Conservation (phyloP, 2,888 invertebrate genomes). For the Apodemia mormo region DNA sequence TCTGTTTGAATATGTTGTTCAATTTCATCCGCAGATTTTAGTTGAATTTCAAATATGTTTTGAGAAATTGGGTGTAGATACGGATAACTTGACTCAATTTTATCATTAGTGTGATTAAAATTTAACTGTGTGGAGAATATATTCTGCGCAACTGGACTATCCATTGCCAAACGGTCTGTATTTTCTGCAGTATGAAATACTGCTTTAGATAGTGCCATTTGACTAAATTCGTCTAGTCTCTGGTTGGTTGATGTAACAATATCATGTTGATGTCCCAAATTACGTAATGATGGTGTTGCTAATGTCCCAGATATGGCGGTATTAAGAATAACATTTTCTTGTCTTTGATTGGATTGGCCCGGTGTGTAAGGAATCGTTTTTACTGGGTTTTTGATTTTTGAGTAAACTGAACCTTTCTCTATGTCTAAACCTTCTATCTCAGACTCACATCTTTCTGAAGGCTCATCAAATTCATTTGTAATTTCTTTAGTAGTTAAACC, state of each 20-base stretch:
- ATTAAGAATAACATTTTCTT: slow-evolving; percentile 16
- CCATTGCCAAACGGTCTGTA: slow-evolving; percentile 21
- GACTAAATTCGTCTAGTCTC: slow-evolving; percentile 36
- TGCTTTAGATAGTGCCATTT: slow-evolving; percentile 16
- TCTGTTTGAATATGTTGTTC: neutral
- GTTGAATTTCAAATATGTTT: slow-evolving; percentile 1
- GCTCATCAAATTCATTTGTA: no score
- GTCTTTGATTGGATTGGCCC: no score
- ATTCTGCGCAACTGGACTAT: neutral
- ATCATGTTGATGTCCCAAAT: slow-evolving; percentile 20
- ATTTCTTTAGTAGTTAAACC: no score
- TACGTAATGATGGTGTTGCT: neutral
- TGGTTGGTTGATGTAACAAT: slow-evolving; percentile 37
- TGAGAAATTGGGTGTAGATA: slow-evolving; percentile 19
- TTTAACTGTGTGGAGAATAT: neutral
- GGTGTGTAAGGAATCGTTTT: no score
- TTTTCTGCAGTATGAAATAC: slow-evolving; percentile 4
- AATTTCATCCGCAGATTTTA: slow-evolving; percentile 2
- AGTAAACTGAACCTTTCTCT: no score
- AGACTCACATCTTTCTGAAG: no score
- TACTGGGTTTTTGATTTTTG: no score
- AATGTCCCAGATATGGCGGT: slow-evolving; percentile 18
- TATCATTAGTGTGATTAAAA: neutral
- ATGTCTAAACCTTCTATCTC: no score
- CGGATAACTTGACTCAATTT: neutral